These are phyloP conservation scores for Heterohyrax brucei DNA, from an alignment of 2,797 vertebrate species.

Conservation along the genomic window DNA sequence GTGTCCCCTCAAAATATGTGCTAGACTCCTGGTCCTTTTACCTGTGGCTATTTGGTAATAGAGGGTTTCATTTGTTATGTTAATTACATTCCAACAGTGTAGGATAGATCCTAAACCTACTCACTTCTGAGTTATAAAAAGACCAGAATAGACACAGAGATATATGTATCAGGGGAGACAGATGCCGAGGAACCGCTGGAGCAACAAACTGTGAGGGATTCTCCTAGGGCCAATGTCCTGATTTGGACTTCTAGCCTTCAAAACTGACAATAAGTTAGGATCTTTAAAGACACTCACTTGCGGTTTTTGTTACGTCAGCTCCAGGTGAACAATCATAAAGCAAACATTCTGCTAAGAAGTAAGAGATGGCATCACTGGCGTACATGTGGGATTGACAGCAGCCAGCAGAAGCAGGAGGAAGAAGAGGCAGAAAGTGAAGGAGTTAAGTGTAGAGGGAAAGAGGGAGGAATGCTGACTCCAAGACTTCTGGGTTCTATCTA, in stretches of 20 bases:
- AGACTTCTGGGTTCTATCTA: neutral
- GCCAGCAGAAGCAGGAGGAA: neutral
- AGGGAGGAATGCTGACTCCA: neutral
- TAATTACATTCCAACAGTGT: neutral
- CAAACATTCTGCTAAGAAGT: neutral
- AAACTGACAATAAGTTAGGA: neutral
- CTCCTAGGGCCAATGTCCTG: neutral
- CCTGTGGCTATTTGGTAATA: neutral
- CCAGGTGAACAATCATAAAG: neutral
- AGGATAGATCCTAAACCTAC: neutral
- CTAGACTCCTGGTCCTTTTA: neutral
- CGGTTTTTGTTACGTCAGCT: neutral
- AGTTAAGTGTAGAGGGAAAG: neutral
- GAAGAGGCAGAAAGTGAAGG: neutral
- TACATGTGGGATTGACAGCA: neutral
- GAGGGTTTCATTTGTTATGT: neutral
- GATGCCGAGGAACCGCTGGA: neutral
- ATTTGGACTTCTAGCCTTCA: neutral
- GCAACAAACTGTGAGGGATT: neutral
- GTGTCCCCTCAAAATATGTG: neutral
- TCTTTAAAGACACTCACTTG: neutral
- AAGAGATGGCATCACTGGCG: neutral
- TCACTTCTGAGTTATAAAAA: neutral
- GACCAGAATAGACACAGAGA: neutral
- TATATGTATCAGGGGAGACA: neutral